Percentiles rank a stretch among this genome's conserved stretches.
Conservation (phyloP, 2,888 invertebrate genomes). For the Micoletzkya japonica region DNA sequence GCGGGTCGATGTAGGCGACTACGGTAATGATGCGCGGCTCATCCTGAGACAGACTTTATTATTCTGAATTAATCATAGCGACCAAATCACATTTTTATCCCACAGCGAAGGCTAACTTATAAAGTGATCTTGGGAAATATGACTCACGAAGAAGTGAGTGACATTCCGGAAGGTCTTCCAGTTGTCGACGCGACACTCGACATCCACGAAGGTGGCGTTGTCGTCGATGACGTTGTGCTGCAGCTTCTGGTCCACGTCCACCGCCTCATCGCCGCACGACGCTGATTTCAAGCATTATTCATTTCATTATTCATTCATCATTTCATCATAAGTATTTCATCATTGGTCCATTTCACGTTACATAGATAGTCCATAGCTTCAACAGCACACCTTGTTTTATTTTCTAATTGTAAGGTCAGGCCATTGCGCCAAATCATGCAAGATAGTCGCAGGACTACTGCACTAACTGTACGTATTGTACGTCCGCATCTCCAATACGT, state of each 20-base stretch:
- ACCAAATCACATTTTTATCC: no score
- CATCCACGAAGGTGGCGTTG: slow-evolving; percentile 50
- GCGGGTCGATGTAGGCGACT: slow-evolving; percentile 47
- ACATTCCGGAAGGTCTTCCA: slow-evolving; percentile 35
- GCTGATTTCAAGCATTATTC: slow-evolving; percentile 30
- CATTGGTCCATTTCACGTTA: no score
- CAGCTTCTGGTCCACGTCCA: slow-evolving; percentile 52
- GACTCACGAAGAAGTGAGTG: slow-evolving; percentile 41
- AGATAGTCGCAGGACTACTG: no score
- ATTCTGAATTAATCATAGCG: no score
- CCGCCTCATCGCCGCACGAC: slow-evolving; percentile 45
- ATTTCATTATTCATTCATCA: no score
- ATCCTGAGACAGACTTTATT: slow-evolving; percentile 37
- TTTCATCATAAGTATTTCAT: no score
- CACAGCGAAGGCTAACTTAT: neutral
- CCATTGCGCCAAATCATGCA: no score
- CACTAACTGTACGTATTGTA: slow-evolving; percentile 46
- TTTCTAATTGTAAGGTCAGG: no score
- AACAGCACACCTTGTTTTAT: no score
- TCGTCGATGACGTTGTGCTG: slow-evolving; percentile 47
- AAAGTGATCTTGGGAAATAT: neutral
- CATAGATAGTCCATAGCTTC: no score
- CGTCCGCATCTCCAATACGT: slow-evolving; percentile 45
- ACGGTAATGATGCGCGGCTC: slow-evolving; percentile 48
- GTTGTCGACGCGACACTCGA: slow-evolving; percentile 50